phyloP scores from a whole-genome alignment of 37 sponge, comb jelly and placozoan genomes.

The Amphimedon queenslandica region DNA sequence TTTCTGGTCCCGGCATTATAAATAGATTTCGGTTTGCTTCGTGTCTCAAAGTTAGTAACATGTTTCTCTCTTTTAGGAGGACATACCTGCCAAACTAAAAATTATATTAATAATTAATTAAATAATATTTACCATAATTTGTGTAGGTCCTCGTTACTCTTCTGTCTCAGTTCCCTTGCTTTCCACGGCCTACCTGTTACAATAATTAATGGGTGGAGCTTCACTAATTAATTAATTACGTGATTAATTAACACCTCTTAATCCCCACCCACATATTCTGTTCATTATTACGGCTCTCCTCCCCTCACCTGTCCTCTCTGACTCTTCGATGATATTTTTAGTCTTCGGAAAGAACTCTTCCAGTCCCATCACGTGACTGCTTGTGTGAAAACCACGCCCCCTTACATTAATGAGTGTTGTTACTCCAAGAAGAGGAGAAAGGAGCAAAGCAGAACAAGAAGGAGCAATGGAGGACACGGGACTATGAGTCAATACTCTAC shows the following conservation, averaged over 20 bases:
- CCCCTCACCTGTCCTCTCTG: conserved; percentile 31
- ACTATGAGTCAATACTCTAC: too few relatives aligned
- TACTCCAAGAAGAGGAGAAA: too few relatives aligned
- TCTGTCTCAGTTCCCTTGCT: conserved; percentile 59
- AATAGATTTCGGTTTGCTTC: conserved; percentile 57
- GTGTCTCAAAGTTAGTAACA: conserved; percentile 55
- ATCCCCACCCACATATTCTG: not conserved
- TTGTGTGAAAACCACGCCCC: conserved; percentile 10
- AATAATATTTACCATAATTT: conserved; percentile 55
- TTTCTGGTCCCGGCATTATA: conserved; percentile 67
- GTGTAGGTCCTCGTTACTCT: conserved; percentile 73
- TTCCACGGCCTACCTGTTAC: conserved; percentile 49
- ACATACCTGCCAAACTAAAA: conserved; percentile 45
- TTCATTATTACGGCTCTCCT: not conserved
- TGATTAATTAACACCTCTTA: too few relatives aligned
- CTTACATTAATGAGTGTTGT: too few relatives aligned
- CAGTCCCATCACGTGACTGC: conserved; percentile 28
- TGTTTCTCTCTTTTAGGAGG: conserved; percentile 60
- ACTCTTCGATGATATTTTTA: conserved; percentile 62
- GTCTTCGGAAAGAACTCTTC: conserved; percentile 80
- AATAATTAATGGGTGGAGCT: not conserved
- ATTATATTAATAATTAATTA: too few relatives aligned
- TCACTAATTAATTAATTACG: too few relatives aligned
- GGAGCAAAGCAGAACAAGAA: too few relatives aligned
- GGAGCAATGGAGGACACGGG: too few relatives aligned